Conservation (phyloP, 1,140 invertebrate genomes). For the Centruroides sculpturatus region DNA sequence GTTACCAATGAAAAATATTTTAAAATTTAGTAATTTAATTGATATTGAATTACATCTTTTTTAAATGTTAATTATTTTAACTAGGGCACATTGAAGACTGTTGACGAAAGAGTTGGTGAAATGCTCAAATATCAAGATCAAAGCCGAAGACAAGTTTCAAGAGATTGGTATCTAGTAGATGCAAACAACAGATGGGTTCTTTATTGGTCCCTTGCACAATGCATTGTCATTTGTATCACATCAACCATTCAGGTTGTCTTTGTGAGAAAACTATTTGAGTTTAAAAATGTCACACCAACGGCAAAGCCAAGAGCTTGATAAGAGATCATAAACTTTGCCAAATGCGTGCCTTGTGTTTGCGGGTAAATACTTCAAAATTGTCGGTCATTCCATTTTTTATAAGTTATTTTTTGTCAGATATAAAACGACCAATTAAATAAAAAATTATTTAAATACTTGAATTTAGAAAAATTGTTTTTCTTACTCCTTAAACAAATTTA, state of each 20-base stretch:
- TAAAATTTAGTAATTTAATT: too few relatives aligned
- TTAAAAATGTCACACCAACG: conserved; percentile 38
- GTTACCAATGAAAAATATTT: too few relatives aligned
- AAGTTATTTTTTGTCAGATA: too few relatives aligned
- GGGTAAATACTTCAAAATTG: too few relatives aligned
- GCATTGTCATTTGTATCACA: conserved; percentile 59
- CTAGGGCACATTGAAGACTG: conserved; percentile 51
- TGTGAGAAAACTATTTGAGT: conserved; percentile 71
- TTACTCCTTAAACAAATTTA: too few relatives aligned
- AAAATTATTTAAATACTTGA: too few relatives aligned
- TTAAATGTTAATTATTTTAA: background rate
- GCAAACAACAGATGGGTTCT: conserved; percentile 75
- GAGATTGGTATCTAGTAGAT: conserved; percentile 62
- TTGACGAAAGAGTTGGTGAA: conserved; percentile 69
- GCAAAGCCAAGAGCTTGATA: conserved; percentile 31
- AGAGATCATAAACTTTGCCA: too few relatives aligned
- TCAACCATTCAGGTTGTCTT: conserved; percentile 71
- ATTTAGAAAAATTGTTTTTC: too few relatives aligned
- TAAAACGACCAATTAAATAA: too few relatives aligned
- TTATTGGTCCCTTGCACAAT: conserved; percentile 72
- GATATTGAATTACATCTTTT: background rate
- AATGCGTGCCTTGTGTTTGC: too few relatives aligned
- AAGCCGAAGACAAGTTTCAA: conserved; percentile 53
- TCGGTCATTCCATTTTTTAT: too few relatives aligned
- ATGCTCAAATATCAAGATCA: conserved; percentile 70